Base-by-base conservation (phyloP, 2,113 vertebrate genomes). In the Climacteris rufus region DNA sequence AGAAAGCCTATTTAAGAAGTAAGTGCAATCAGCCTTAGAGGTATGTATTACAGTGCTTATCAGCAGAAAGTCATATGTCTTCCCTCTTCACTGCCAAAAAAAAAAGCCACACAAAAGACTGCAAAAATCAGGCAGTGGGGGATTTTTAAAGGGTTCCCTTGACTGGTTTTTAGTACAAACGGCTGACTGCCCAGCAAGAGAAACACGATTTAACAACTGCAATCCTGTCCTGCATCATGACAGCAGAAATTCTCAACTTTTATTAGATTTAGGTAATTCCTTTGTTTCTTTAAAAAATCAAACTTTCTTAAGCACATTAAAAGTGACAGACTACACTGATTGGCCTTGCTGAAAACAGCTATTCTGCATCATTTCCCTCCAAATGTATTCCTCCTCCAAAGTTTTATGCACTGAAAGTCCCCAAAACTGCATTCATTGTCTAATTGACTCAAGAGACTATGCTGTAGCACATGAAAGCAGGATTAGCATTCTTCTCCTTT, bases 31-130 rank as follows among this genome's bases (percentile, higher is more conserved):
- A 96, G 40, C 88, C 90, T 93, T 90, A 78, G 49, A 96, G 57
- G 72, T 93, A 93, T 89, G 88, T 86, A 75, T 86, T 81, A 66
- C 69, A 75, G 57, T 33, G 79, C 85, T 94, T 96, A 95, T 93
- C 96, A 95, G 94, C 88, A 90, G 95, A 90, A 96, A 96, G 94
- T 96, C 92, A 96, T 84, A 91, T 93, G 90, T 88, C 83, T 95
- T 89, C 30, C 64, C 76, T 72, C 40, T 84, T 82, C 28, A 18
- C 68, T 96, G 92, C 92, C 94, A 95, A 90, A 83, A 78, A 57
- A 57, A 72, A 90, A 76, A 72, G 52, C 65, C 80, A 92, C 68
- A 94, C 77, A 93, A 88, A 93, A 95, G 77, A 61, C 60, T 64
- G 44, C n/a, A 89, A 91, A 95, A 91, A 86, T 33, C 74, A 94